Evolutionary conservation across 2,113 vertebrate species (phyloP), one percentile per base, ranked within the genome.

Genomic region (Mormyrus iriodes): DNA sequence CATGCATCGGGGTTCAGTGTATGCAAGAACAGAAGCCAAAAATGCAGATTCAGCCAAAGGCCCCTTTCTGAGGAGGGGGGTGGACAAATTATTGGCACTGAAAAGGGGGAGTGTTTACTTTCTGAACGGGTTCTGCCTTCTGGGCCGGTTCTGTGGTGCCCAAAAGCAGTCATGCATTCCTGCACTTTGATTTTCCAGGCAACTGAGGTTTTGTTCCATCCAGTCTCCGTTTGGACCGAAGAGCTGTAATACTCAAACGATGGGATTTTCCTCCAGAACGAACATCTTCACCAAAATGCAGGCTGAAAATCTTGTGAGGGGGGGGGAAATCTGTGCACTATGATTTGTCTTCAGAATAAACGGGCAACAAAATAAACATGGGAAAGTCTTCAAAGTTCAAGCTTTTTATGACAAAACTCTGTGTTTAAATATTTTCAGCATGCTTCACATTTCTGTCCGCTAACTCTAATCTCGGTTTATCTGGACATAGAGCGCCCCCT

Each of bases 171-270:
- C 42, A 24, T 84, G 82, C 39, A 84, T 84, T 84, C 82, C 44
- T 84, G 42, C 15, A 21, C 82, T 84, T 42, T 84, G 82, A 84
- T 84, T 48, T 48, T 84, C 82, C 82, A 84, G 82, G 39, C 82
- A 48, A 42, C 82, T 48, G 82, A 46, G 82, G 82, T 84, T 84
- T 84, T 84, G 82, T 46, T 84, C 44, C 44, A 44, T 84, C 44
- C 19, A 46, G 39, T 48, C 42, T 84, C 82, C 82, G 17, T 84
- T n/a, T 84, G 19, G 46, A 44, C 76, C 2, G 76, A 44, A 24
- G 42, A 82, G 15, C 5, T 39, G 17, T 42, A 39, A 82, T 44
- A 44, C 39, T 48, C 24, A 84, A 84, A 48, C 39, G 6, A 48
- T 48, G 82, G 48, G 1, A 84, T 84, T 84, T 84, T 48, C 19